Evolutionary conservation across 2,888 invertebrate genomes (phyloP).

Genomic region (Tethea ocularis): DNA sequence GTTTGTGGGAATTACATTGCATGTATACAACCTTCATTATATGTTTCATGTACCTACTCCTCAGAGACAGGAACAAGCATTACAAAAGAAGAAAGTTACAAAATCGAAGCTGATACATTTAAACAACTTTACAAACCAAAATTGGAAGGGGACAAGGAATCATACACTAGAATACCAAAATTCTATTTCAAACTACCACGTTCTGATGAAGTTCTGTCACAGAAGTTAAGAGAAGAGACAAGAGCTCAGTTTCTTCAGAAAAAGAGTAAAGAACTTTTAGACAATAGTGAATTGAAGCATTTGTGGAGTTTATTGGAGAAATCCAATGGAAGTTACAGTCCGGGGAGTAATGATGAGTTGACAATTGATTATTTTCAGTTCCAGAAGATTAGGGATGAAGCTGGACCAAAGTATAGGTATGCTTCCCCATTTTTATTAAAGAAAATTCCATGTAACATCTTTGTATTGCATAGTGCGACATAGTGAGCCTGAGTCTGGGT

Average conservation of each 20-base stretch:
- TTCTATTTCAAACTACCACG: conserved; percentile 91
- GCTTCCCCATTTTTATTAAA: neutral
- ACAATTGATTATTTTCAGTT: conserved; percentile 94
- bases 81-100: conserved; percentile 73
- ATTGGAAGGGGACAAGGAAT: conserved; percentile 71
- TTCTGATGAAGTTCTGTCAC: conserved; percentile 89
- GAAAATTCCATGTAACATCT: too few relatives aligned
- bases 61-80: conserved; percentile 67
- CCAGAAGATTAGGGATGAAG: conserved; percentile 89
- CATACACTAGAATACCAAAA: conserved; percentile 87
- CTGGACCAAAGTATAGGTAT: conserved; percentile 89
- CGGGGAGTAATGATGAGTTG: conserved; percentile 87
- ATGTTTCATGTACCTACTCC: too few relatives aligned
- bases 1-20: too few relatives aligned
- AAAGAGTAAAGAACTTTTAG: conserved; percentile 91
- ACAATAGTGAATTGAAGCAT: conserved; percentile 93
- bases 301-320: conserved; percentile 93
- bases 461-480: too few relatives aligned
- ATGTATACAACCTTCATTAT: too few relatives aligned
- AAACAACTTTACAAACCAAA: conserved; percentile 81
- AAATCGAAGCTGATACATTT: conserved; percentile 82
- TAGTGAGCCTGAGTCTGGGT: too few relatives aligned
- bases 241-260: conserved; percentile 94
- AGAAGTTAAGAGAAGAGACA: conserved; percentile 94
- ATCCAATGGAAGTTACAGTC: conserved; percentile 89